Evolutionary conservation across 2,113 vertebrate genomes (phyloP), one percentile per base, ranked within the genome.

Genomic region (Dipodomys spectabilis): DNA sequence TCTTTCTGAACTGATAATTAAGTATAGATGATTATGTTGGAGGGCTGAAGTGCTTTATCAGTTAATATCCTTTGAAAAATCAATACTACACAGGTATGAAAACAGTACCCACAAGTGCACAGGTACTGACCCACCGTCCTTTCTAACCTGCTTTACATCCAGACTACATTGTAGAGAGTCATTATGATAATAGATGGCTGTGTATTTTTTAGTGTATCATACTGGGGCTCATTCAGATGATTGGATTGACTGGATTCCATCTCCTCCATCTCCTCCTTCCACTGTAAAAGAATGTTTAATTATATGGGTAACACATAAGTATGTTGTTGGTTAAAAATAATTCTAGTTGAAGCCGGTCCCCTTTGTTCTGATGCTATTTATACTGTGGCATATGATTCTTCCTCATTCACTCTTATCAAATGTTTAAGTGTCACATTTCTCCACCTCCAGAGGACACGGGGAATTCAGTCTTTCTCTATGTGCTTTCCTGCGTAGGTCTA

Each of bases 341-440:
- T 82, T 91, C 87, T 75, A 49, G 19, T 69, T 92, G 28, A 78
- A 64, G 39, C 60, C 57, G 19, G 11, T 62, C 88, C n/a, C 79
- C 67, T 95, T 93, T 95, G 94, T 83, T 82, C 32, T 96, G 85
- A 94, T 94, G 77, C 82, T 1, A 0, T 86, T 77, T 83, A 1
- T 35, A n/a, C 94, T 92, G 65, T 4, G 88, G 81, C 57, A 64
- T 3, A 25, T 81, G 22, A 53, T 30, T 87, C 78, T 87, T 7
- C 0, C 83, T 94, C 44, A 23, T 78, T 91, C 93, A 39, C 78
- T 95, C 85, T 93, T 69, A 64, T 62, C 32, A 82, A 86, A 75
- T 20, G 22, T 45, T n/a, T 28, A 44, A 69, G 23, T 65, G 6
- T 65, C 60, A 44, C 45, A 22, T 39, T 30, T 86, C n/a, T 88